Evolutionary conservation across 2,797 vertebrate species (phyloP), one percentile per base, ranked within the genome.

Genomic region (Gephyroberyx darwinii): DNA sequence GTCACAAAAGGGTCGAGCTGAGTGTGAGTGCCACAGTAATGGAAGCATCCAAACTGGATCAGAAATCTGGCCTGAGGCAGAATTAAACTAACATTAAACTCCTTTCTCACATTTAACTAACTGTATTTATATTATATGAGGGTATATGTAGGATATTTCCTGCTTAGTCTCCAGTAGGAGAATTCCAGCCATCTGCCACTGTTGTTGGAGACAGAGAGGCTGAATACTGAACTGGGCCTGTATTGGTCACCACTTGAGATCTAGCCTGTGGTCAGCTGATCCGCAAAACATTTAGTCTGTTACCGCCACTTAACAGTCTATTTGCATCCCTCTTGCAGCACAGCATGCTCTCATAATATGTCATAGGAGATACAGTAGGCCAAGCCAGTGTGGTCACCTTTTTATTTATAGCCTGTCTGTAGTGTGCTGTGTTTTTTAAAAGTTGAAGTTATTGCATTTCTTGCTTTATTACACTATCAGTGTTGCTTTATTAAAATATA

Each of bases 181-280:
- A 75, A 76, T 65, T 26, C 41, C 35, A 65, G 75, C 60, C 74
- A 72, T 37, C 62, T 39, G 57, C 20, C 20, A 16, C 52, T 19
- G 17, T 37, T 55, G 8, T 51, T 30, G 39, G 39, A 77, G 66
- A 56, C 65, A 65, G 43, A 65, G 73, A 74, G 67, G 47, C 16
- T 74, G n/a, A 57, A 30, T 10, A 60, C 35, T 63, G 14, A 72
- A 53, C 53, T 61, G 56, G 61, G 19, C 50, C 12, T 35, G 14
- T 35, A 48, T 19, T 54, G 26, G 63, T 74, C 65, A 64, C 35
- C 41, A 19, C 57, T 67, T 20, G 43, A 82, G 48, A 75, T 73
- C 57, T 50, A 74, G 70, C 65, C 61, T 71, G 77, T 54, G 67
- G 71, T 69, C 64, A 73, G 63, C 59, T 69, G 69, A 73, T 53